Conservation (phyloP, 1,140 invertebrate genomes). For the Pomacea maculata region DNA sequence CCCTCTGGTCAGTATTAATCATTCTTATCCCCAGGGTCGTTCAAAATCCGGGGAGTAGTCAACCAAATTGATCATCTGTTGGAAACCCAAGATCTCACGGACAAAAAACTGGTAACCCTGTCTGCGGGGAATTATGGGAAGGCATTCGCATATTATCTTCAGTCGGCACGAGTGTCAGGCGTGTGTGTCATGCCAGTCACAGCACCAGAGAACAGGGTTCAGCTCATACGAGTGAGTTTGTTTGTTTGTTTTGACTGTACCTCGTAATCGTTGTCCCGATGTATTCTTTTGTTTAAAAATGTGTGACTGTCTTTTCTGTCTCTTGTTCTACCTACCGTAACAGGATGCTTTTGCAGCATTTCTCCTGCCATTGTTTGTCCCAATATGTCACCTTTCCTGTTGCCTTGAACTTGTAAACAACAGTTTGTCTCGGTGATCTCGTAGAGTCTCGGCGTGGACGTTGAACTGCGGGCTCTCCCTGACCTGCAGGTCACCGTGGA, state of each 20-base stretch:
- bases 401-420: too few species aligned
- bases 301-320: too few species aligned
- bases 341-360: too few species aligned
- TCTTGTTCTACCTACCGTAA: too few species aligned
- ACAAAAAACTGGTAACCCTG: conserved; percentile 48
- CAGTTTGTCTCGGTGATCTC: too few species aligned
- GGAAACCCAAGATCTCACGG: neutral
- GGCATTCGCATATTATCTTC: conserved; percentile 53
- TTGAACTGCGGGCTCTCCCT: conserved; percentile 39
- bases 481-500: conserved; percentile 48
- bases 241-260: neutral
- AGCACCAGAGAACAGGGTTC: conserved; percentile 48
- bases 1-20: too few species aligned
- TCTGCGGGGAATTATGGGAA: conserved; percentile 64
- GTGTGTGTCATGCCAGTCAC: conserved; percentile 56
- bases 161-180: conserved; percentile 36
- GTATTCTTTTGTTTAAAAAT: too few species aligned
- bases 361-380: too few species aligned
- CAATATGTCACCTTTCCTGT: too few species aligned
- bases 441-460: conserved; percentile 50
- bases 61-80: conserved; percentile 47
- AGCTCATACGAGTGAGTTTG: conserved; percentile 52
- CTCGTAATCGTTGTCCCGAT: too few species aligned
- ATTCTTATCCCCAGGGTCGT: conserved; percentile 49
- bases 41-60: conserved; percentile 56